A percentile compares a stretch with the other conserved stretches of the same genome.
Evolutionary conservation across 2,113 vertebrate species (phyloP).

Genomic region (Electrona antarctica): DNA sequence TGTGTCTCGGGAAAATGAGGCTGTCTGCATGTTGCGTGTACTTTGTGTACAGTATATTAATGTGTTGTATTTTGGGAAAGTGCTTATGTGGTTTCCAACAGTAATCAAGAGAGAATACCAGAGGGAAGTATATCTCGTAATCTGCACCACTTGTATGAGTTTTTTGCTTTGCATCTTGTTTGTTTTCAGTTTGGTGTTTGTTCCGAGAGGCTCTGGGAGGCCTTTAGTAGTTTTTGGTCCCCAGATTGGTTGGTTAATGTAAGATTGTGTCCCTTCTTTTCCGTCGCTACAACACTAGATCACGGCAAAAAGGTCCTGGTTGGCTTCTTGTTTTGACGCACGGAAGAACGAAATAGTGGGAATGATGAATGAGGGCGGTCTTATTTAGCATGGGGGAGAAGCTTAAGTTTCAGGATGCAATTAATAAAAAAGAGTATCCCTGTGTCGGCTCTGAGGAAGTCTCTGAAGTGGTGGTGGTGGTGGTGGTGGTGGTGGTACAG

Average conservation of each 20-base stretch:
- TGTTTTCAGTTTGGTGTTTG: not conserved
- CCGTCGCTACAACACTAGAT: not conserved
- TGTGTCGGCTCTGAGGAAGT: conserved; percentile 50
- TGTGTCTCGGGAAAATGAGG: no score
- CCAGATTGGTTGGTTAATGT: not conserved
- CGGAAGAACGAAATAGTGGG: conserved; percentile 12
- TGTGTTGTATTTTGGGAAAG: conserved; percentile 17
- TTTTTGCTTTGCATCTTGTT: not conserved
- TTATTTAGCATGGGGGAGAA: conserved; percentile 62
- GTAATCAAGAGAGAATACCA: not conserved
- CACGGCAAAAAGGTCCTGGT: not conserved
- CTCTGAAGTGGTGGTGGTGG: conserved; percentile 59
- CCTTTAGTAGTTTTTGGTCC: not conserved
- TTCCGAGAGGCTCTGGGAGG: not conserved
- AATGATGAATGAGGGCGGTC: conserved; percentile 62
- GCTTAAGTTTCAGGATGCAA: conserved; percentile 58
- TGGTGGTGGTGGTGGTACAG: conserved; percentile 16
- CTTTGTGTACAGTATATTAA: conserved; percentile 17
- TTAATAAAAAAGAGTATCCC: conserved; percentile 70
- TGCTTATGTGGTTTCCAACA: conserved; percentile 5
- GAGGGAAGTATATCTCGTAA: not conserved
- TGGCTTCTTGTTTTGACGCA: conserved; percentile 23
- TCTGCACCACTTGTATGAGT: not conserved
- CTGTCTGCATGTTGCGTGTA: no score
- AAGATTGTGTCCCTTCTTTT: not conserved